A percentile compares a stretch with the other conserved stretches of the same genome.
Conservation (phyloP, 2,888 invertebrate genomes). For the Parnassius smintheus region DNA sequence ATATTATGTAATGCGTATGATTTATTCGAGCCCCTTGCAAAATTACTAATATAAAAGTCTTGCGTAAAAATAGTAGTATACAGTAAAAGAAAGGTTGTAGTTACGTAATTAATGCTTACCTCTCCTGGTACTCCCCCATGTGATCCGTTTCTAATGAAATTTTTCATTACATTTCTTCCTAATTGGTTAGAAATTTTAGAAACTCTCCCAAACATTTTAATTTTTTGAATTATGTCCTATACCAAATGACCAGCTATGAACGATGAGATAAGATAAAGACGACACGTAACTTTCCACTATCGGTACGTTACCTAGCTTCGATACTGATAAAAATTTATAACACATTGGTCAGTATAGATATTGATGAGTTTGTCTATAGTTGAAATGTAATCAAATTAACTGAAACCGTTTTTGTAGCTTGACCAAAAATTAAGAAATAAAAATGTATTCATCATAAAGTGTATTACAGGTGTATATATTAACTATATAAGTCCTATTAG, state of each 20-base stretch:
- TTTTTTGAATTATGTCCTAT: constrained; percentile 28
- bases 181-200: constrained; percentile 60
- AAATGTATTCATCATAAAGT: too few species aligned
- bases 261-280: constrained; percentile 59
- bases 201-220: constrained; percentile 67
- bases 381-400: neutral
- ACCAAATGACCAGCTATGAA: constrained; percentile 27
- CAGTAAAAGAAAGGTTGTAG: neutral
- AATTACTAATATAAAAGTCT: too few species aligned
- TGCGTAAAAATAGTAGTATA: too few species aligned
- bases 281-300: constrained; percentile 43
- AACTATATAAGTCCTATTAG: too few species aligned
- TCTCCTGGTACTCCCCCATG: constrained; percentile 68
- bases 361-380: constrained; percentile 20
- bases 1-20: too few species aligned
- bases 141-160: constrained; percentile 61
- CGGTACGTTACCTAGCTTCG: constrained; percentile 41
- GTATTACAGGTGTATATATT: too few species aligned
- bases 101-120: constrained; percentile 62
- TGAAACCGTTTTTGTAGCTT: neutral
- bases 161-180: constrained; percentile 63
- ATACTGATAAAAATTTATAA: constrained; percentile 15
- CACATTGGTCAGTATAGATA: neutral
- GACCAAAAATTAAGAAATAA: neutral
- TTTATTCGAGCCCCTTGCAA: too few species aligned